Conservation (phyloP, 2,113 vertebrate genomes). For the Mellivora capensis region DNA sequence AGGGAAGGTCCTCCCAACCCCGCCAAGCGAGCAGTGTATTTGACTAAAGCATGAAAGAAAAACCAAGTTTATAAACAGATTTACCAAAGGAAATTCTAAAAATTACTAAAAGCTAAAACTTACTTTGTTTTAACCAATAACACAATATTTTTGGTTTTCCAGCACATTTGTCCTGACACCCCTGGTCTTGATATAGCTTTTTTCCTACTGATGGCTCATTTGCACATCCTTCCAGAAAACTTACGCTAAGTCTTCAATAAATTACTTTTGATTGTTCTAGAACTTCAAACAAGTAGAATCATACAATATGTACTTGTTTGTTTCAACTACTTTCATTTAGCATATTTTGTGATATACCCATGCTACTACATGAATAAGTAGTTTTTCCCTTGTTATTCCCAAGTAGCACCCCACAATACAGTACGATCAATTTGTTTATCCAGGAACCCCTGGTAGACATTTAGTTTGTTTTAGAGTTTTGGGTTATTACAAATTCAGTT, state of each 20-base stretch:
- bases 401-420: not conserved
- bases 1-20: not conserved
- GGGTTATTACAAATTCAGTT: not conserved
- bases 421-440: not conserved
- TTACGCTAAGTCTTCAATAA: not conserved
- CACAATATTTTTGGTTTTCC: not conserved
- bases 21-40: not conserved
- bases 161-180: not conserved
- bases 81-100: not conserved
- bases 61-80: not conserved
- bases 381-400: not conserved
- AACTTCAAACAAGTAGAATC: not conserved
- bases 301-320: not conserved
- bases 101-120: not conserved
- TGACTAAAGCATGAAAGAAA: not conserved
- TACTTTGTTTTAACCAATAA: not conserved
- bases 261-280: not conserved
- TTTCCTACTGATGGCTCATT: not conserved
- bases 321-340: not conserved
- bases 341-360: not conserved
- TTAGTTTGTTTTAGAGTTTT: not conserved
- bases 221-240: not conserved
- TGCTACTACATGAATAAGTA: not conserved
- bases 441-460: not conserved
- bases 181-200: not conserved